Evolutionary conservation across 2,113 vertebrate species (phyloP).

Genomic region (Columba livia): DNA sequence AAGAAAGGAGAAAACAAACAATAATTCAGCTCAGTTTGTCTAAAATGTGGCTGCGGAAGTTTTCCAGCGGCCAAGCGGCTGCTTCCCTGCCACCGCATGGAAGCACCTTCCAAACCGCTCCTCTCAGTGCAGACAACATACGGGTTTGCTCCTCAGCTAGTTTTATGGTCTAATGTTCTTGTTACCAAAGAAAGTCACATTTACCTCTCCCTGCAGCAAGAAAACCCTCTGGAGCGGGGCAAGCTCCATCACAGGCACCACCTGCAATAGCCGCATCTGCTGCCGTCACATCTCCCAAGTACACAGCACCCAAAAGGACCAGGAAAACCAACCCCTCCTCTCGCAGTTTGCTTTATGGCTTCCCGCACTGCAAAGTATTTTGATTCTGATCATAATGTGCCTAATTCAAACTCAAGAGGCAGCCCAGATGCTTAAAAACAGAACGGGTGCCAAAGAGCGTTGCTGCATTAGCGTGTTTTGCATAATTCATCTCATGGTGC

Average conservation of each 20-base stretch:
- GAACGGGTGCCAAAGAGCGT: neutral
- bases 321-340: accelerated
- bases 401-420: neutral
- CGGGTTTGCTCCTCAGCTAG: neutral
- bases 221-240: accelerated
- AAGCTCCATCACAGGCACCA: accelerated
- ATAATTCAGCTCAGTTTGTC: neutral
- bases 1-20: neutral
- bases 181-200: neutral
- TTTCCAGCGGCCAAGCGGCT: neutral
- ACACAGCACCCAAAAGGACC: neutral
- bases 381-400: neutral
- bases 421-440: neutral
- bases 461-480: neutral
- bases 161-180: neutral
- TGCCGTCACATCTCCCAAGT: accelerated
- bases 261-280: neutral
- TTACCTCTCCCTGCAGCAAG: neutral
- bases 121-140: neutral
- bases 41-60: neutral
- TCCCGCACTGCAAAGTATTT: neutral
- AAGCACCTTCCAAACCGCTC: neutral
- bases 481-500: neutral
- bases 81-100: neutral
- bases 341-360: neutral